Conservation (phyloP, 1,140 invertebrate genomes). For the Rhopalosiphum maidis region DNA sequence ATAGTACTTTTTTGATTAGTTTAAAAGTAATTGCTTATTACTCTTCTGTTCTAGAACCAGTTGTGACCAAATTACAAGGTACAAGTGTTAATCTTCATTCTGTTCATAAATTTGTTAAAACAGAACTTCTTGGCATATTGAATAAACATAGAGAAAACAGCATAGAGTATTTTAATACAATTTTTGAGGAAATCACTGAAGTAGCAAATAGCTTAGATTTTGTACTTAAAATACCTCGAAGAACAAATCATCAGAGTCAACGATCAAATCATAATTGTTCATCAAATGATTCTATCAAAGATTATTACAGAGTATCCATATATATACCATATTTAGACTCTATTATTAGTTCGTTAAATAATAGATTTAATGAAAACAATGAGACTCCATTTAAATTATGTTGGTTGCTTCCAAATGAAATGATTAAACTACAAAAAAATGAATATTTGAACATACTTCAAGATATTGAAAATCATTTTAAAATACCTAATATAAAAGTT, state of each 20-base stretch:
- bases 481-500: neutral
- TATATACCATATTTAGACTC: constrained; percentile 12
- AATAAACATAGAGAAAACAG: neutral
- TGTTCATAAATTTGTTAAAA: constrained; percentile 25
- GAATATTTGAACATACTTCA: constrained; percentile 2
- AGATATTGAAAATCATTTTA: neutral
- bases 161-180: constrained; percentile 18
- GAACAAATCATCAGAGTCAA: constrained; percentile 12
- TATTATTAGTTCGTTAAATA: constrained; percentile 31
- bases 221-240: constrained; percentile 14
- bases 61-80: constrained; percentile 15
- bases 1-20: constrained; percentile 8
- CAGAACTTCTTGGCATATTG: neutral
- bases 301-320: constrained; percentile 2
- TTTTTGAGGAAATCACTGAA: constrained; percentile 27
- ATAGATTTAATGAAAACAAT: constrained; percentile 1
- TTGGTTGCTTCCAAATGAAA: neutral
- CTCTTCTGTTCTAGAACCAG: neutral
- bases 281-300: constrained; percentile 14
- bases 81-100: constrained; percentile 15
- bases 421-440: neutral
- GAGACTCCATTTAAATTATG: constrained; percentile 33
- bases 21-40: constrained; percentile 33
- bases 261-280: neutral
- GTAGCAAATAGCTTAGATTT: neutral